Evolutionary conservation across 2,797 vertebrate genomes (phyloP).

Genomic region (Platyrinchus mystaceus): DNA sequence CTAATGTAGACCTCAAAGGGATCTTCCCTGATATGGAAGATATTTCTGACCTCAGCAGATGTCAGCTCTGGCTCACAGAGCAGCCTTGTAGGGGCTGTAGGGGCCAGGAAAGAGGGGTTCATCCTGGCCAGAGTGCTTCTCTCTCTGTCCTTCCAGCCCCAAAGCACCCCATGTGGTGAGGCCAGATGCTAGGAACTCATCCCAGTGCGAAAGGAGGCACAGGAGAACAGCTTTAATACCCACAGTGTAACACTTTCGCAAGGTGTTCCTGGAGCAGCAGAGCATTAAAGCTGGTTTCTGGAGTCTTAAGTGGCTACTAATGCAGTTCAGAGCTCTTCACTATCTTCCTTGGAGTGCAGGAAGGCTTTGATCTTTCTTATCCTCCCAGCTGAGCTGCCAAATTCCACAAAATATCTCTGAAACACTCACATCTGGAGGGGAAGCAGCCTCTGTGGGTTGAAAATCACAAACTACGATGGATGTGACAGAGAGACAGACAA

Average conservation of each 20-base stretch:
- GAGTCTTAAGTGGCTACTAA: not conserved
- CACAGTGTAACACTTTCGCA: not conserved
- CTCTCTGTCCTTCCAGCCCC: not conserved
- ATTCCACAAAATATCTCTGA: not conserved
- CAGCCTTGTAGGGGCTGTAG: not conserved
- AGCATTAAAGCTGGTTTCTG: not conserved
- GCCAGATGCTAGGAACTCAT: not conserved
- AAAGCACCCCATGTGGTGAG: not conserved
- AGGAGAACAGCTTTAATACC: not conserved
- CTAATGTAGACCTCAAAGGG: not conserved
- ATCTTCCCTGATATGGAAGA: not conserved
- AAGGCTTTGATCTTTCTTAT: not conserved
- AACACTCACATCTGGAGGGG: not conserved
- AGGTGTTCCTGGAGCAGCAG: not conserved
- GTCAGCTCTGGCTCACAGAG: not conserved
- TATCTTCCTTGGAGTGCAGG: not conserved
- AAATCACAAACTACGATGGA: not conserved
- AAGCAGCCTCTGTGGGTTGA: not conserved
- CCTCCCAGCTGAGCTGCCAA: not conserved
- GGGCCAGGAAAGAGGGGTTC: not conserved
- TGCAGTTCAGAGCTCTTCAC: accelerated
- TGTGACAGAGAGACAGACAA: not conserved
- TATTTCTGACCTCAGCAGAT: not conserved
- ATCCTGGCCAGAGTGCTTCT: not conserved
- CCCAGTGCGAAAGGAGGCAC: not conserved